These are phyloP conservation scores for Bucco capensis DNA, from an alignment of 2,113 vertebrate genomes.

Conservation along the genomic window DNA sequence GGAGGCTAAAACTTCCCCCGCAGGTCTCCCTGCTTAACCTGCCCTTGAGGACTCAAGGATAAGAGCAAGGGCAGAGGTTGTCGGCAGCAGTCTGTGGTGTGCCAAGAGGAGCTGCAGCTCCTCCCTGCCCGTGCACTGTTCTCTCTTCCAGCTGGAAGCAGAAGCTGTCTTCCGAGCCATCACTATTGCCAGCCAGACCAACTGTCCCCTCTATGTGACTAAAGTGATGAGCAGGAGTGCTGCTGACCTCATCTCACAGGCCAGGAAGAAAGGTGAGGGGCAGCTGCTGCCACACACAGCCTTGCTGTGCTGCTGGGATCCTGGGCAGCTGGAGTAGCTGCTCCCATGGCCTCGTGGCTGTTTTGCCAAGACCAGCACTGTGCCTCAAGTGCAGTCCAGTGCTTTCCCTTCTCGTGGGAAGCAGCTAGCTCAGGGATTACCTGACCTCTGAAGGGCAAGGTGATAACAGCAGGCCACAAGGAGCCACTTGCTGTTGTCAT, in stretches of 20 bases:
- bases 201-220: constrained; percentile 95
- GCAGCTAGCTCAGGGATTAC: not conserved
- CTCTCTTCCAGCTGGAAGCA: constrained; percentile 86
- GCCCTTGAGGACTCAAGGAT: not conserved
- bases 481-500: not conserved
- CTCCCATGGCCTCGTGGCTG: not conserved
- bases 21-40: not conserved
- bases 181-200: constrained; percentile 97
- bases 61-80: not conserved
- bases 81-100: not conserved
- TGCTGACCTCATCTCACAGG: constrained; percentile 96
- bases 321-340: not conserved
- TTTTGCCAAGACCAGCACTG: not conserved
- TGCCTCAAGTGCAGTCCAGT: not conserved
- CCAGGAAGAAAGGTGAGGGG: constrained; percentile 90
- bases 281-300: not conserved
- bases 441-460: not conserved
- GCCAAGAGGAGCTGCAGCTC: not conserved
- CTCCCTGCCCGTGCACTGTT: not conserved
- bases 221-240: constrained; percentile 99
- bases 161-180: constrained; percentile 96
- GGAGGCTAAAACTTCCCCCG: rapidly evolving
- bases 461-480: not conserved
- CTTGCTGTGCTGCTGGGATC: not conserved
- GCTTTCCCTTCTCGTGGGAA: not conserved